Evolutionary conservation across 2,113 vertebrate genomes (phyloP).

Genomic region (Eudyptes chrysolophus): DNA sequence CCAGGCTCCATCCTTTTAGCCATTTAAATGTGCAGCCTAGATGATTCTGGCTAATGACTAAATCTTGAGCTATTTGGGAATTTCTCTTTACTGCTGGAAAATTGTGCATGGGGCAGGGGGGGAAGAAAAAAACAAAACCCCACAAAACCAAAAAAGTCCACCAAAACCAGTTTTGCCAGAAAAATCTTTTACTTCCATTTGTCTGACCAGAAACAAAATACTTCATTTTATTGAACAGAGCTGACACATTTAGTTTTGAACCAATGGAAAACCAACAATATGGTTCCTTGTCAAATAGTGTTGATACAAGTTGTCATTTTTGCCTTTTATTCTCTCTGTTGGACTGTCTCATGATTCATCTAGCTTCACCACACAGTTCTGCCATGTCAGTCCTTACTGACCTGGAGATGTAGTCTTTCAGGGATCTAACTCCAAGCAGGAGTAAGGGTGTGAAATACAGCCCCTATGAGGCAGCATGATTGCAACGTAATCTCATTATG

Average conservation of each 20-base stretch:
- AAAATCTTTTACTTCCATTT: not conserved
- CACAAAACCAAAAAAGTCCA: not conserved
- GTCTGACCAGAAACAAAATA: not conserved
- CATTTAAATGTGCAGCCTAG: not conserved
- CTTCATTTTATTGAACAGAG: not conserved
- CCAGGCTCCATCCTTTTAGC: not conserved
- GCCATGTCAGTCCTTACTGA: not conserved
- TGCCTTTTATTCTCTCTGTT: not conserved
- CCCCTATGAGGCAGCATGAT: not conserved
- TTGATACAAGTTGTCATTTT: not conserved
- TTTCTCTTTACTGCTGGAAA: not conserved
- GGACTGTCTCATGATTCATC: not conserved
- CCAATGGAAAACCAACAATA: not conserved
- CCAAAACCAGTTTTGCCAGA: not conserved
- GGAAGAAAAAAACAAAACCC: accelerated
- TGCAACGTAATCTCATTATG: not conserved
- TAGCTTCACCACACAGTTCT: not conserved
- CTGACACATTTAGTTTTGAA: not conserved
- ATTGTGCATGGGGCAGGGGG: not conserved
- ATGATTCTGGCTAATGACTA: not conserved
- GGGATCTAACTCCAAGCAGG: not conserved
- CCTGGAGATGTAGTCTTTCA: not conserved
- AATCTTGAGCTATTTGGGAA: not conserved
- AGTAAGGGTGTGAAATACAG: not conserved
- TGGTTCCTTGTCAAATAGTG: not conserved